Percentiles rank a stretch among this genome's conserved stretches.
Conservation (phyloP, 2,113 vertebrate genomes). For the Coregonus clupeaformis region DNA sequence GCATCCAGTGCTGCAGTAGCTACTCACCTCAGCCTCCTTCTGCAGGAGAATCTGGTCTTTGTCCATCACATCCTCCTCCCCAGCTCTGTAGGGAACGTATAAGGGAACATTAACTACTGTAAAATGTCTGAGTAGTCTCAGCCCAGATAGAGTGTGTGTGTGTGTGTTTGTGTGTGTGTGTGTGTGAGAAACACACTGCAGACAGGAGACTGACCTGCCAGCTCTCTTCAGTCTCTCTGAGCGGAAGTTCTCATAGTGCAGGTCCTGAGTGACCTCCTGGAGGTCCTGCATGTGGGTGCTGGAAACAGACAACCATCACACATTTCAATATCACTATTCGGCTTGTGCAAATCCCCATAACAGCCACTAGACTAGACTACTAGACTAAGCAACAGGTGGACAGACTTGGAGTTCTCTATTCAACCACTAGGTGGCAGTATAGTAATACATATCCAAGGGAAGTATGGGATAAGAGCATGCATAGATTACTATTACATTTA, state of each 20-base stretch:
- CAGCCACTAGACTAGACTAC: too few relatives aligned
- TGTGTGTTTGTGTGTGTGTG: neutral
- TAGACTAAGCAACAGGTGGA: neutral
- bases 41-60: conserved; percentile 92
- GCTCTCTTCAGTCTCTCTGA: conserved; percentile 85
- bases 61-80: conserved; percentile 87
- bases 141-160: neutral
- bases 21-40: conserved; percentile 87
- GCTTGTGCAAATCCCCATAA: too few relatives aligned
- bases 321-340: too few relatives aligned
- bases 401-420: conserved; percentile 19
- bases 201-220: conserved; percentile 73
- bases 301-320: conserved; percentile 21
- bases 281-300: conserved; percentile 91
- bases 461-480: neutral
- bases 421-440: conserved; percentile 52
- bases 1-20: too few relatives aligned
- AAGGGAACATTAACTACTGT: conserved; percentile 2
- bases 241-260: conserved; percentile 92
- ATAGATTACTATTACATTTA: too few relatives aligned
- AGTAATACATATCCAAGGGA: conserved; percentile 4
- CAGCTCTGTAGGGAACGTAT: conserved; percentile 69
- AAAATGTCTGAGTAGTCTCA: neutral
- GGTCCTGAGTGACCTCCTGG: conserved; percentile 86
- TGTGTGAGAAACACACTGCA: neutral